Evolutionary conservation across 2,888 invertebrate genomes (phyloP), one percentile per base, ranked within the genome.

Genomic region (Hyposoter dolosus): DNA sequence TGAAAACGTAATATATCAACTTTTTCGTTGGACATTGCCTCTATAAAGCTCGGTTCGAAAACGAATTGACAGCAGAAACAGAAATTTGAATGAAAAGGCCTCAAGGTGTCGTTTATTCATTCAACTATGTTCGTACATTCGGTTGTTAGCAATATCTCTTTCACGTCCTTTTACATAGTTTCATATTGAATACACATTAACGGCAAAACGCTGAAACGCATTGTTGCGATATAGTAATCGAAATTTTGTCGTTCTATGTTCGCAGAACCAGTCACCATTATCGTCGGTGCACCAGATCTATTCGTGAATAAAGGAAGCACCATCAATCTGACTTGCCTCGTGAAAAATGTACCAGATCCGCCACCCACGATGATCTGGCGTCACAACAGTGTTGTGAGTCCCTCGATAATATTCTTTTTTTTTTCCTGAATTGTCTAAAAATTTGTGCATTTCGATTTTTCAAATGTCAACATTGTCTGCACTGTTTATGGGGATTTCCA

Each of bases 241-340:
- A 47, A 80, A 23, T 45, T 60, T 7, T 17, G 19, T 68, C n/a
- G 15, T 32, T 40, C 23, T 45, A 65, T 86, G 82, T 85, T 85
- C 19, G 40, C 95, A 98, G 98, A 98, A 93, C 97, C 98, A 80
- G 96, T 97, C 91, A 98, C 98, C 68, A 97, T 97, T 94, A 96
- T 98, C 90, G 94, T 97, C 90, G 98, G 98, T 53, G 97, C 97
- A 66, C 96, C 97, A 45, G 98, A 98, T 93, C 94, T 98, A 90
- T 97, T 96, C 94, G 97, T 98, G 94, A 97, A 98, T 95, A 96
- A 96, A 91, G 98, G 98, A 63, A 98, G 98, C 89, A 98, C 98
- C 85, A 98, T 98, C 94, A 98, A 98, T 95, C 94, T 98, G 91
- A 98, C 98, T 66, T 98, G 98, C 94, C 96, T 97, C 92, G 97